A percentile compares a stretch with the other conserved stretches of the same genome.
Conservation (phyloP, 2,888 invertebrate genomes). For the Meteorus cinctellus region DNA sequence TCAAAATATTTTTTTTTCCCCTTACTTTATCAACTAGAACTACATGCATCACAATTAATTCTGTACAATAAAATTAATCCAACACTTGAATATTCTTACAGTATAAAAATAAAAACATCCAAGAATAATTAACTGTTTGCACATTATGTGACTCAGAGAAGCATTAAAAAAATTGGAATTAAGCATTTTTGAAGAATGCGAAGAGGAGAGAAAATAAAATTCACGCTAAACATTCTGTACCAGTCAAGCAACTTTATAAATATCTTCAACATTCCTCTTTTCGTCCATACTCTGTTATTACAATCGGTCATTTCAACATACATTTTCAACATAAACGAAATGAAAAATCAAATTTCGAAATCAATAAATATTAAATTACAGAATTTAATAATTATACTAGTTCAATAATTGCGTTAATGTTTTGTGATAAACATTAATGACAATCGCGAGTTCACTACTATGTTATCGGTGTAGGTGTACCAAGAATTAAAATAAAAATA, state of each 20-base stretch:
- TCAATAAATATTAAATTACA: background rate
- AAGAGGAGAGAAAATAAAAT: background rate
- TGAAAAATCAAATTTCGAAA: background rate
- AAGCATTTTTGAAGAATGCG: background rate
- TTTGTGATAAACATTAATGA: constrained; percentile 33
- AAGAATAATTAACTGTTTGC: background rate
- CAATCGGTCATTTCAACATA: background rate
- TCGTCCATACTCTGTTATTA: background rate
- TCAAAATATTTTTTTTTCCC: background rate
- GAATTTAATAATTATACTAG: background rate
- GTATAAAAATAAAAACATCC: background rate
- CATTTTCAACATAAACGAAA: background rate
- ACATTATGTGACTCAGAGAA: background rate
- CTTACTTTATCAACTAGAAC: background rate
- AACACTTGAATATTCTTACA: background rate
- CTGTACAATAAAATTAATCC: background rate
- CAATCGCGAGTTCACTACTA: background rate
- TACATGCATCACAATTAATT: background rate
- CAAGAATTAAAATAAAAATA: background rate
- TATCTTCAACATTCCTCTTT: background rate
- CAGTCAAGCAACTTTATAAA: constrained; percentile 13
- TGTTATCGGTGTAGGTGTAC: constrained; percentile 6
- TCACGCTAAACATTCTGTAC: background rate
- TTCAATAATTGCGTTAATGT: background rate
- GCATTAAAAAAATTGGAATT: background rate